phyloP scores from a whole-genome alignment of 2,888 invertebrate genomes.

The Trisateles emortualis region DNA sequence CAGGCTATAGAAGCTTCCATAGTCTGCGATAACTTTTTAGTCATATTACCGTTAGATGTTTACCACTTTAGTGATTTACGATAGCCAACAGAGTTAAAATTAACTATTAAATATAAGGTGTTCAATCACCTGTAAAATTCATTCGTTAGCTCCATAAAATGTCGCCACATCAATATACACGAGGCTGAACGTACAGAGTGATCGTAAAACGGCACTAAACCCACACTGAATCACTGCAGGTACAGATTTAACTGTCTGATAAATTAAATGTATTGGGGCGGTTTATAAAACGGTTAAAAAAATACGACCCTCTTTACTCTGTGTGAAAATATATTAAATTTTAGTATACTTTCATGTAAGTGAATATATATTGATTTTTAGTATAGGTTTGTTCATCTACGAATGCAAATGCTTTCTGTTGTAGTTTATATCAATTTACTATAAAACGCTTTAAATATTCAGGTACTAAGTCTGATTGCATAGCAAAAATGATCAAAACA shows the following conservation, averaged over 20 bases:
- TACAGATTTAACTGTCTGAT: constrained; percentile 26
- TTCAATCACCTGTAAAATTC: constrained; percentile 5
- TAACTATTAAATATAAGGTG: constrained; percentile 1
- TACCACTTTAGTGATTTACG: too few species aligned
- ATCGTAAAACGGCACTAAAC: constrained; percentile 37
- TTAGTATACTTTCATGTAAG: too few species aligned
- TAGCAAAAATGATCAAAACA: too few species aligned
- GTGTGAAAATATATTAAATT: neutral
- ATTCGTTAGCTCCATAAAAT: constrained; percentile 6
- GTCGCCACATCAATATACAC: constrained; percentile 8
- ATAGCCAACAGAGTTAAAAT: neutral
- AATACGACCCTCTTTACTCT: neutral
- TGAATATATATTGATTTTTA: too few species aligned
- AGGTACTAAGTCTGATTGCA: too few species aligned
- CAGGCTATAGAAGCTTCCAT: too few species aligned
- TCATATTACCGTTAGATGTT: too few species aligned
- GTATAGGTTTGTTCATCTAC: too few species aligned
- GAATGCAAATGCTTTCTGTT: too few species aligned
- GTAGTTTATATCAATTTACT: too few species aligned
- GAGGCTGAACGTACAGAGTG: constrained; percentile 14
- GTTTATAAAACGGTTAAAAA: neutral
- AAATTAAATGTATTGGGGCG: constrained; percentile 16
- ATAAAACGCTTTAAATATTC: too few species aligned
- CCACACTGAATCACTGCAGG: constrained; percentile 7
- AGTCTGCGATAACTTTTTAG: too few species aligned